Evolutionary conservation across 2,797 vertebrate species (phyloP).

Genomic region (Thalassophryne amazonica): DNA sequence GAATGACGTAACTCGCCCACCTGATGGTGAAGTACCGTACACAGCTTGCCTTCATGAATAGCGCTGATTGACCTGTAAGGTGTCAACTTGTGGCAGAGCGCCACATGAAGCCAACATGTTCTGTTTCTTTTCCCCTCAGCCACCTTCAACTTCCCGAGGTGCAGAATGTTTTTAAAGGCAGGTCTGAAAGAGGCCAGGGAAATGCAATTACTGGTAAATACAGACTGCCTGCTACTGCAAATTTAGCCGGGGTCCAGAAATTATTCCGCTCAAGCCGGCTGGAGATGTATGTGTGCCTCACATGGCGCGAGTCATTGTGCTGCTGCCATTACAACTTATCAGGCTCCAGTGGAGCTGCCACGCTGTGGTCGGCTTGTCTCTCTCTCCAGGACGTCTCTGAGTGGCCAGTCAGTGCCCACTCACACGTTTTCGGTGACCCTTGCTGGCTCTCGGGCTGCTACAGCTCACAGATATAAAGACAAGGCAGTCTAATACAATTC

Average conservation of each 20-base stretch:
- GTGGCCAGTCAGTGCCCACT: constrained; percentile 54
- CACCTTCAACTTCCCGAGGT: constrained; percentile 65
- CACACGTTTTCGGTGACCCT: constrained; percentile 51
- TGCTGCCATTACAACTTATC: constrained; percentile 73
- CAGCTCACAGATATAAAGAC: too few relatives aligned
- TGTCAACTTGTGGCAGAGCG: constrained; percentile 51
- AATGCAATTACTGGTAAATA: constrained; percentile 81
- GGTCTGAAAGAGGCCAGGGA: constrained; percentile 64
- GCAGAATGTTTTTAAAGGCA: constrained; percentile 54
- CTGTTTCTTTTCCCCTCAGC: constrained; percentile 47
- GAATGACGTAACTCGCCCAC: constrained; percentile 35
- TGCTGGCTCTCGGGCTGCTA: constrained; percentile 31
- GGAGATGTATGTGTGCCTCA: constrained; percentile 31
- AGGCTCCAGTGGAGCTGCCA: constrained; percentile 70
- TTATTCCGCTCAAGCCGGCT: constrained; percentile 64
- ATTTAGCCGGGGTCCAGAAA: constrained; percentile 67
- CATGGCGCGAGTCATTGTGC: constrained; percentile 64
- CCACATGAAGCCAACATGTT: constrained; percentile 51
- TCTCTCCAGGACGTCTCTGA: constrained; percentile 52
- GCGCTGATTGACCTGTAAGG: constrained; percentile 59
- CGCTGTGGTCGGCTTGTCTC: constrained; percentile 45
- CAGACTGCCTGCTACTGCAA: constrained; percentile 74
- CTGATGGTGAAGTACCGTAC: constrained; percentile 29
- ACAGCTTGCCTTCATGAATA: constrained; percentile 45
- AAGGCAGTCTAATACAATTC: constrained; percentile 53